These are phyloP conservation scores for Muraenolepis orangiensis DNA, from an alignment of 2,797 vertebrate genomes.

Conservation along the genomic window DNA sequence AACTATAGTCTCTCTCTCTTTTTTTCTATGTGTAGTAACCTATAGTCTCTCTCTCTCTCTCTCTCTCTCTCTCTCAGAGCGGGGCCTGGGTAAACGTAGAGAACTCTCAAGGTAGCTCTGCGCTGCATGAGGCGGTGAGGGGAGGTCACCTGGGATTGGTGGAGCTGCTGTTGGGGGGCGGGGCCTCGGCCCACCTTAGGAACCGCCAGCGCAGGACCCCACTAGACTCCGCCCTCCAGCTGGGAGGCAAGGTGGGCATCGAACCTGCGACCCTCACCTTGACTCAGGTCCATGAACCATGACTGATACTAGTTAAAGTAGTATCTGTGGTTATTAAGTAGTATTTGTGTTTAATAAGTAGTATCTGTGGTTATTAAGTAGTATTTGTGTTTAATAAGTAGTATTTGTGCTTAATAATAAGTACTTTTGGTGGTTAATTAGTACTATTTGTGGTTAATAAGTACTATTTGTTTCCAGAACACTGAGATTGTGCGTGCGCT, in stretches of 20 bases:
- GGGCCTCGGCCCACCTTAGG: slow-evolving; percentile 72
- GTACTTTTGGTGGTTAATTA: neutral
- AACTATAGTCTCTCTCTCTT: neutral
- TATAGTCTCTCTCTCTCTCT: neutral
- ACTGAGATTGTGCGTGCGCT: slow-evolving; percentile 70
- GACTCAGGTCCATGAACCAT: too few species aligned
- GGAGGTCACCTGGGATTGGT: slow-evolving; percentile 76
- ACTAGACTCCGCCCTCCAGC: slow-evolving; percentile 83
- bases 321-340: too few species aligned
- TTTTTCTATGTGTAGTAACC: neutral
- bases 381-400: too few species aligned
- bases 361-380: too few species aligned
- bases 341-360: too few species aligned
- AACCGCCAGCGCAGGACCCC: slow-evolving; percentile 83
- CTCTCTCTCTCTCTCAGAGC: slow-evolving; percentile 63
- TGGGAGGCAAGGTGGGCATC: slow-evolving; percentile 61
- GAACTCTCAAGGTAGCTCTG: slow-evolving; percentile 85
- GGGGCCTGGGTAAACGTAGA: slow-evolving; percentile 77
- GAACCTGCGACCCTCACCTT: neutral
- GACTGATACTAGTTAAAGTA: too few species aligned
- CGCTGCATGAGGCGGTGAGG: slow-evolving; percentile 85
- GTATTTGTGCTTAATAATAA: too few species aligned
- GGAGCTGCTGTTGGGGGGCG: slow-evolving; percentile 80
- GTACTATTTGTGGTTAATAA: neutral
- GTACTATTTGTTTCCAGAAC: slow-evolving; percentile 55